Evolutionary conservation across 2,797 vertebrate species (phyloP).

Genomic region (Uromys caudimaculatus): DNA sequence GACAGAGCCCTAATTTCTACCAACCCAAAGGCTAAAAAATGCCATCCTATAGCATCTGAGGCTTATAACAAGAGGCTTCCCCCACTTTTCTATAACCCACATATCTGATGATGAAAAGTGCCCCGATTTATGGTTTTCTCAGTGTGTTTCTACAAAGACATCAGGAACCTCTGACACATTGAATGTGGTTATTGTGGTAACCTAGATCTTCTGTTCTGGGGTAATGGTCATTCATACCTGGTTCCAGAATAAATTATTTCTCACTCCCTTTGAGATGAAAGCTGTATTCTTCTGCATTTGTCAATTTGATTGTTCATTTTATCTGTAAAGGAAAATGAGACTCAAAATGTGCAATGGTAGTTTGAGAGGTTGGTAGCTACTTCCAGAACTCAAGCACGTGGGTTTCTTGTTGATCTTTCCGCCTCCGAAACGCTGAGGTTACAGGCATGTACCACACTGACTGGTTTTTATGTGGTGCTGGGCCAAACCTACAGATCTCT

Average conservation of each 20-base stretch:
- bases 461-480: not conserved
- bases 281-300: not conserved
- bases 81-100: not conserved
- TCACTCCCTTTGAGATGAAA: not conserved
- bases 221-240: not conserved
- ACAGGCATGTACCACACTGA: too few species aligned
- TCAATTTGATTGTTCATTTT: constrained; percentile 26
- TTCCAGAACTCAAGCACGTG: not conserved
- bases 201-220: not conserved
- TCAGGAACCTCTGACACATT: not conserved
- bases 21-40: not conserved
- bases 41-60: not conserved
- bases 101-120: not conserved
- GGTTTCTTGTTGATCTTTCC: not conserved
- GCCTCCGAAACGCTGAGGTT: not conserved
- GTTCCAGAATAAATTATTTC: not conserved
- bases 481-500: constrained; percentile 1
- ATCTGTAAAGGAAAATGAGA: constrained; percentile 31
- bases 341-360: not conserved
- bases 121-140: not conserved
- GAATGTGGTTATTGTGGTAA: not conserved
- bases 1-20: not conserved
- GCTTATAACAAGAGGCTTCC: not conserved
- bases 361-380: not conserved
- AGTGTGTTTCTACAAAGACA: not conserved